Conservation (phyloP, 2,797 vertebrate genomes). For the Margarornis squamiger region DNA sequence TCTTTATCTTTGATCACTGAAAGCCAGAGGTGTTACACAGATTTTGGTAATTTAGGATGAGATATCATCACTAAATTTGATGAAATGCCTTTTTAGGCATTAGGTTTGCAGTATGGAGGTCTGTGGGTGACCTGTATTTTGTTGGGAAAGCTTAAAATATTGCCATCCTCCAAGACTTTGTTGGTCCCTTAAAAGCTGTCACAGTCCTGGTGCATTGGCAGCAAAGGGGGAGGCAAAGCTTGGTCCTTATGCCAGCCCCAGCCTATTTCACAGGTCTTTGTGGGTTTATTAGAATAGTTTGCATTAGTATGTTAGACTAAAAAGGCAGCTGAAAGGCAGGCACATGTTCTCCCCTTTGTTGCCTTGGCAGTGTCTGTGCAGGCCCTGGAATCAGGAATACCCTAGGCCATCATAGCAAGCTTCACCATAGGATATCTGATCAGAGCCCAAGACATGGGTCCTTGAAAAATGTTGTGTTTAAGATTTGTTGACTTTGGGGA, state of each 20-base stretch:
- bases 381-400: not conserved
- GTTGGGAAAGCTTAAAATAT: not conserved
- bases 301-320: not conserved
- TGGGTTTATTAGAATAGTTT: not conserved
- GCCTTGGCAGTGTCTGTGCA: not conserved
- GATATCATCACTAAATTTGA: not conserved
- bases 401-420: not conserved
- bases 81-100: not conserved
- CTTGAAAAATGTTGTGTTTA: not conserved
- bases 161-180: not conserved
- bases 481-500: not conserved
- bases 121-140: not conserved
- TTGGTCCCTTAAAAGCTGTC: not conserved
- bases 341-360: not conserved
- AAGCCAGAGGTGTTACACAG: not conserved
- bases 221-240: not conserved
- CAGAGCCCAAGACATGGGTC: not conserved
- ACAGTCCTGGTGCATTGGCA: fast-evolving
- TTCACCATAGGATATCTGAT: not conserved
- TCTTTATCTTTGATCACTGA: not conserved
- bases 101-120: not conserved
- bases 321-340: not conserved
- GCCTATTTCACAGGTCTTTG: not conserved
- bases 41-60: not conserved
- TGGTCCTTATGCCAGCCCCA: not conserved